Percentiles rank a stretch among this genome's conserved stretches.
Evolutionary conservation across 2,888 invertebrate species (phyloP).

Genomic region (Cataglyphis altisquamis): DNA sequence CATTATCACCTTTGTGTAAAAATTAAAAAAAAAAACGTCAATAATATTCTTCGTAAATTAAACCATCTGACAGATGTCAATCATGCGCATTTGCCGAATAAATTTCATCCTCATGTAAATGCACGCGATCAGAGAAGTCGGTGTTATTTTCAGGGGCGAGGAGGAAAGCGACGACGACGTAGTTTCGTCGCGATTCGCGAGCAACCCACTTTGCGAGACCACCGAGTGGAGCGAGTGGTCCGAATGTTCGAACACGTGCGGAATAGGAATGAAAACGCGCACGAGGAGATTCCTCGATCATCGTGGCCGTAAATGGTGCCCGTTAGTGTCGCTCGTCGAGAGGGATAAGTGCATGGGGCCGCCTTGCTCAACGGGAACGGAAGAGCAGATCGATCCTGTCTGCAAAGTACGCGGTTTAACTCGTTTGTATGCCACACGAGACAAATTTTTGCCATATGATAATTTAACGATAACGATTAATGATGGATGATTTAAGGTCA

Average conservation of each 20-base stretch:
- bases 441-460: not conserved
- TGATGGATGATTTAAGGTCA: slow-evolving; percentile 87
- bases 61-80: not conserved
- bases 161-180: slow-evolving; percentile 83
- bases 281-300: slow-evolving; percentile 90
- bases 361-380: slow-evolving; percentile 88
- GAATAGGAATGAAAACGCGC: slow-evolving; percentile 92
- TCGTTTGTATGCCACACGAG: not conserved
- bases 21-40: not conserved
- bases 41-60: not conserved
- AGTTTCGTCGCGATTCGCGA: slow-evolving; percentile 72
- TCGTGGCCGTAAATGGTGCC: slow-evolving; percentile 93
- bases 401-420: slow-evolving; percentile 85
- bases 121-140: not conserved
- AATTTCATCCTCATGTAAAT: not conserved
- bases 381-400: slow-evolving; percentile 88
- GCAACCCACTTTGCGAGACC: slow-evolving; percentile 89
- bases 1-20: not conserved
- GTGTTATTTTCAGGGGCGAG: slow-evolving; percentile 72
- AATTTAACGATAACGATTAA: not conserved
- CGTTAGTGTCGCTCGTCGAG: slow-evolving; percentile 92
- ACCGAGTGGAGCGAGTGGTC: slow-evolving; percentile 93
- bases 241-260: slow-evolving; percentile 95
- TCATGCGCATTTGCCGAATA: not conserved
- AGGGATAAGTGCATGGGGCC: slow-evolving; percentile 93